These are phyloP conservation scores for Zhuqinia jingwanae DNA, from an alignment of 2,888 invertebrate species.

Conservation along the genomic window DNA sequence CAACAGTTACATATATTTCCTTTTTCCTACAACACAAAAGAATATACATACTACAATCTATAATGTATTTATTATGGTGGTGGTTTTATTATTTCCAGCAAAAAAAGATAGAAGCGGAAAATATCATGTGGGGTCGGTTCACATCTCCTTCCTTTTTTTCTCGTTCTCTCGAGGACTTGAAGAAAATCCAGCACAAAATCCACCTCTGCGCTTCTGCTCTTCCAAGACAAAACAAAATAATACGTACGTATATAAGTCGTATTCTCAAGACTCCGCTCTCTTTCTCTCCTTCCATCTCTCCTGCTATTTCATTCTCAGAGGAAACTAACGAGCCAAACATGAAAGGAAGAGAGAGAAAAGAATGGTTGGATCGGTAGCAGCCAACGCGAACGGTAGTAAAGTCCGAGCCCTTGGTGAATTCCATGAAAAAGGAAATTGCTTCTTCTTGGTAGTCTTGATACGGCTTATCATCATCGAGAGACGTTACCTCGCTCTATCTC, in stretches of 20 bases:
- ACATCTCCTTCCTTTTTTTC: slow-evolving; percentile 29
- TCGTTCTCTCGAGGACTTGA: neutral
- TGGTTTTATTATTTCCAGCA: slow-evolving; percentile 3
- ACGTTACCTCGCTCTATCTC: slow-evolving; percentile 12
- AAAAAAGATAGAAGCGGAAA: slow-evolving; percentile 13
- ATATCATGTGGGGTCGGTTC: slow-evolving; percentile 30
- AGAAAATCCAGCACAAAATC: slow-evolving; percentile 30
- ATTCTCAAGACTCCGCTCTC: neutral
- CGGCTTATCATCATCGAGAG: slow-evolving; percentile 57
- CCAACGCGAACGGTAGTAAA: slow-evolving; percentile 29
- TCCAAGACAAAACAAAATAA: neutral
- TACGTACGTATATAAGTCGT: neutral
- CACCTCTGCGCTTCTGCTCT: slow-evolving; percentile 12
- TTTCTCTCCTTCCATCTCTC: neutral
- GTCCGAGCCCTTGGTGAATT: slow-evolving; percentile 64
- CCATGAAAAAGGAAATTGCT: slow-evolving; percentile 63
- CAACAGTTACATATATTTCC: no score
- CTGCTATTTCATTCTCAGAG: slow-evolving; percentile 39
- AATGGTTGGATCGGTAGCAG: slow-evolving; percentile 39
- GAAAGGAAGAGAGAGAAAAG: slow-evolving; percentile 19
- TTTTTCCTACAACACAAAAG: no score
- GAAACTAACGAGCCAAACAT: slow-evolving; percentile 47
- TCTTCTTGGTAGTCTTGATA: slow-evolving; percentile 53
- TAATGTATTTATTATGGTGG: slow-evolving; percentile 8
- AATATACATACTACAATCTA: no score